phyloP scores from a whole-genome alignment of 2,797 vertebrate genomes.

The Mustela erminea region DNA sequence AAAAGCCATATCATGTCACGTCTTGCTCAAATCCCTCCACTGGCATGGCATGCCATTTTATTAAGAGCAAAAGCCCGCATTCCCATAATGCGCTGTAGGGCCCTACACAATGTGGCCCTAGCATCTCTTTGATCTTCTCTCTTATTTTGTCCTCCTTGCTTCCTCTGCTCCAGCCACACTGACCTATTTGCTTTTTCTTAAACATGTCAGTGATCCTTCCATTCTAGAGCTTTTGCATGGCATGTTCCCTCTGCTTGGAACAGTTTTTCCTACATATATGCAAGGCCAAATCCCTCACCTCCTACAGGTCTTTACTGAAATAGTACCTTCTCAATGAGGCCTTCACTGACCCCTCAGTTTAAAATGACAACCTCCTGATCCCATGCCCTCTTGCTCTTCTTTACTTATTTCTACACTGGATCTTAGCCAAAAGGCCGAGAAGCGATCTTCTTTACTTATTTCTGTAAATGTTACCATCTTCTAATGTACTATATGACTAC shows the following conservation, averaged over 20 bases:
- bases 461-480: not conserved
- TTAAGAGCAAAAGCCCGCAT: not conserved
- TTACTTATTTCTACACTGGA: not conserved
- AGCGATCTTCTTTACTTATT: not conserved
- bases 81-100: not conserved
- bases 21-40: not conserved
- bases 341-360: not conserved
- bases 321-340: not conserved
- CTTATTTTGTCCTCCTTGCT: not conserved
- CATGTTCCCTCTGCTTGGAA: not conserved
- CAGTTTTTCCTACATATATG: not conserved
- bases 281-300: not conserved
- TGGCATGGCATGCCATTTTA: not conserved
- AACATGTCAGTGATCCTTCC: not conserved
- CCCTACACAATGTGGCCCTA: not conserved
- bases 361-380: not conserved
- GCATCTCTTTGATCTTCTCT: not conserved
- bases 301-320: not conserved
- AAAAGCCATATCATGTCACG: not conserved
- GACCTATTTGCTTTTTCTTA: not conserved
- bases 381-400: not conserved
- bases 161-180: not conserved
- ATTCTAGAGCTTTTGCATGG: not conserved
- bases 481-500: not conserved
- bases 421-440: no score